Evolutionary conservation across 2,113 vertebrate species (phyloP).

Genomic region (Heloderma charlesbogerti): DNA sequence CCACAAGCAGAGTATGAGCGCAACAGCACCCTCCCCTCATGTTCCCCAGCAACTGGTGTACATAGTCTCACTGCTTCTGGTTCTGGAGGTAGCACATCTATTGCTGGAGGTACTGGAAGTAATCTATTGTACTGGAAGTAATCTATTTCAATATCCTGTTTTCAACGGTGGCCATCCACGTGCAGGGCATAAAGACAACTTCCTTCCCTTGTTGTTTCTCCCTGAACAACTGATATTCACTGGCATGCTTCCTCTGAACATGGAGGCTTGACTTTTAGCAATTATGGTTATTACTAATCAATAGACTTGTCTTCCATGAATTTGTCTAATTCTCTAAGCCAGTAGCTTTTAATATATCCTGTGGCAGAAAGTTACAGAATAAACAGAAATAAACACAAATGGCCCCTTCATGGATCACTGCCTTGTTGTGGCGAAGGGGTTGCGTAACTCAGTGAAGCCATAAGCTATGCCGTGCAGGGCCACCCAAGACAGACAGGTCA

Average conservation of each 20-base stretch:
- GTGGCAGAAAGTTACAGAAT: neutral
- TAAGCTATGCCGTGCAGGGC: no score
- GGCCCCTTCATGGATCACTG: no score
- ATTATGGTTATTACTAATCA: neutral
- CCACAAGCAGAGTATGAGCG: no score
- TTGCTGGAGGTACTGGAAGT: no score
- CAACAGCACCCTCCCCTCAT: no score
- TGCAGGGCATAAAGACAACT: neutral
- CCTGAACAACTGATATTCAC: neutral
- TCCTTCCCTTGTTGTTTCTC: neutral
- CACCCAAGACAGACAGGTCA: no score
- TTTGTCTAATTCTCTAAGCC: neutral
- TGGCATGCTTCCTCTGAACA: neutral
- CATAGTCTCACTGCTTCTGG: no score
- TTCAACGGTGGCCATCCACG: neutral
- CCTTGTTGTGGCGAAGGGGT: no score
- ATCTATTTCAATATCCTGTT: neutral
- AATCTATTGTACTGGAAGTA: neutral
- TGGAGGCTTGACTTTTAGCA: neutral
- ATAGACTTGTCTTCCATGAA: neutral
- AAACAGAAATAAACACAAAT: no score
- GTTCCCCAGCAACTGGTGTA: no score
- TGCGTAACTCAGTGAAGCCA: no score
- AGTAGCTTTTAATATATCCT: neutral
- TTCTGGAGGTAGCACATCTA: no score